These are phyloP conservation scores for Caprella mutica DNA, from an alignment of 2,888 invertebrate species.

Conservation along the genomic window DNA sequence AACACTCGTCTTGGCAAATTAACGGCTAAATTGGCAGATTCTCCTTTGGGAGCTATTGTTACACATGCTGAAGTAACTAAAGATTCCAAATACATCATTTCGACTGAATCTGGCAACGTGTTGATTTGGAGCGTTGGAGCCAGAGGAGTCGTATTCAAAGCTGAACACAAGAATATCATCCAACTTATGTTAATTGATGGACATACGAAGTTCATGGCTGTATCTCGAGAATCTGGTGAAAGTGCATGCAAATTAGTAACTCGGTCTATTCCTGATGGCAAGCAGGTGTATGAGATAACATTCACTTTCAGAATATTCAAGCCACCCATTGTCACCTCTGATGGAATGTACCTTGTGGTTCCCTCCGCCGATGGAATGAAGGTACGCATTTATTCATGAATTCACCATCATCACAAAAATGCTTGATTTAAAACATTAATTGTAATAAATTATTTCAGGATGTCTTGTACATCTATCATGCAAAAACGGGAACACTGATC, in stretches of 20 bases:
- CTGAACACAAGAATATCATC: conserved; percentile 66
- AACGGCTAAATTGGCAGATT: conserved; percentile 76
- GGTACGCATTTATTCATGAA: no score
- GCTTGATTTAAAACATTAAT: no score
- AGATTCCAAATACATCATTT: conserved; percentile 69
- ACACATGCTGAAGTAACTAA: conserved; percentile 82
- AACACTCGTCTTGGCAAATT: conserved; percentile 72
- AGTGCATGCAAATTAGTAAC: conserved; percentile 20
- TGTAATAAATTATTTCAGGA: conserved; percentile 46
- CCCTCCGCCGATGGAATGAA: conserved; percentile 70
- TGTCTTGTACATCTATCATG: conserved; percentile 69
- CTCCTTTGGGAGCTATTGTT: conserved; percentile 83
- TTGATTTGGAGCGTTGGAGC: conserved; percentile 73
- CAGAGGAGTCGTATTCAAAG: conserved; percentile 61
- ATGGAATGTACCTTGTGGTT: conserved; percentile 63
- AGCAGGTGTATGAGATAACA: conserved; percentile 65
- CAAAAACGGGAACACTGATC: conserved; percentile 56
- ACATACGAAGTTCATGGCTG: conserved; percentile 59
- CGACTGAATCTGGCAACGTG: conserved; percentile 83
- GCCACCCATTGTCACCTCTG: conserved; percentile 66
- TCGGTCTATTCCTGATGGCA: conserved; percentile 52
- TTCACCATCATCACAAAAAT: no score
- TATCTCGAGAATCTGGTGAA: conserved; percentile 51
- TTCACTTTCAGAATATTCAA: conserved; percentile 67
- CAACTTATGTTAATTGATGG: conserved; percentile 63